phyloP scores from a whole-genome alignment of 2,113 vertebrate species.

The Pelusios castaneus region DNA sequence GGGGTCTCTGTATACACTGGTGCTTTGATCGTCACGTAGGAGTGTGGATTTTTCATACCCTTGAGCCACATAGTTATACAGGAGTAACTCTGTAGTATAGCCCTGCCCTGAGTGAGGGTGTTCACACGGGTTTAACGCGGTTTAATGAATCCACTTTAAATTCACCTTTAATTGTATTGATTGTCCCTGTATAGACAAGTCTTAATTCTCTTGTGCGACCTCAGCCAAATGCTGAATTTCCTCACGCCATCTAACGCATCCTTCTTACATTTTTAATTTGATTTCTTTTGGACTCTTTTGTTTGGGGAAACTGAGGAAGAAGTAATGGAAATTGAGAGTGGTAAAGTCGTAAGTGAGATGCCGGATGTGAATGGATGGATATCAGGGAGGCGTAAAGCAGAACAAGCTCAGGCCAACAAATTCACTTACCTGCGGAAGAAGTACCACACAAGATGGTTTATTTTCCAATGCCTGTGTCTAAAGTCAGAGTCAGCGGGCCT shows the following conservation, averaged over 20 bases:
- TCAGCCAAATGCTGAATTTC: not conserved
- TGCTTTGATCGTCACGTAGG: not conserved
- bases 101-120: not conserved
- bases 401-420: not conserved
- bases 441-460: too few species aligned
- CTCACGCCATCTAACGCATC: not conserved
- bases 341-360: not conserved
- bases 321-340: not conserved
- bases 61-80: not conserved
- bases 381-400: not conserved
- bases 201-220: not conserved
- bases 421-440: not conserved
- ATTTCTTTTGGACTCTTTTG: not conserved
- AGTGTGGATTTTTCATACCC: not conserved
- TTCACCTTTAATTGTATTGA: not conserved
- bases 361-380: not conserved
- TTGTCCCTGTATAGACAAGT: not conserved
- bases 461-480: too few species aligned
- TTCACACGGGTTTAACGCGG: not conserved
- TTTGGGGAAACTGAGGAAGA: not conserved
- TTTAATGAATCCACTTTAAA: not conserved
- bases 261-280: not conserved
- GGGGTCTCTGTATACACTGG: too few species aligned
- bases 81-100: not conserved
- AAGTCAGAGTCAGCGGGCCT: too few species aligned